Conservation (phyloP, 2,113 vertebrate genomes). For the Platycercus adscitus region DNA sequence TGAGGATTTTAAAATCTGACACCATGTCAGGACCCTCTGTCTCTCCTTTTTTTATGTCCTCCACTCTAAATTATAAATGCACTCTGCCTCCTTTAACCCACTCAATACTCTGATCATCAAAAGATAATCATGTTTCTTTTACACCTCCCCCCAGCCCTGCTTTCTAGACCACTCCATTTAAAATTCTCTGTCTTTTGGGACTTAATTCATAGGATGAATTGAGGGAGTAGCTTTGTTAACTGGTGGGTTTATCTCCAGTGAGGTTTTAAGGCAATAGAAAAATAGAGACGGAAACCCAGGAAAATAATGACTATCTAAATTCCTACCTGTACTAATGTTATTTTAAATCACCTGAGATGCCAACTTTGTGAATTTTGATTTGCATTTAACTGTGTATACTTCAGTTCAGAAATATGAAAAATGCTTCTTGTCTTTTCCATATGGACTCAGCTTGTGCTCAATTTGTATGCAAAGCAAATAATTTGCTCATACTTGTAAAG, state of each 20-base stretch:
- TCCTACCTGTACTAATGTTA: background rate
- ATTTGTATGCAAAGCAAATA: slow-evolving; percentile 79
- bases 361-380: slow-evolving; percentile 14
- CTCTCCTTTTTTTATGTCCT: background rate
- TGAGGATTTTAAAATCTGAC: background rate
- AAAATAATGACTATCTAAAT: background rate
- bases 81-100: background rate
- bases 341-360: background rate
- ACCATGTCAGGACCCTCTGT: background rate
- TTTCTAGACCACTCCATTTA: background rate
- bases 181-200: background rate
- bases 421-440: slow-evolving; percentile 55
- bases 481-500: slow-evolving; percentile 77
- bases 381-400: background rate
- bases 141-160: rapidly evolving
- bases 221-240: background rate
- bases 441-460: slow-evolving; percentile 63
- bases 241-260: background rate
- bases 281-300: background rate
- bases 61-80: background rate
- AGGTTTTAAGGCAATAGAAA: background rate
- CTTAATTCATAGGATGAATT: background rate
- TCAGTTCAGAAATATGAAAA: slow-evolving; percentile 42
- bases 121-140: background rate
- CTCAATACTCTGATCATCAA: background rate